Evolutionary conservation across 2,888 invertebrate genomes (phyloP).

Genomic region (Limenitis camilla): DNA sequence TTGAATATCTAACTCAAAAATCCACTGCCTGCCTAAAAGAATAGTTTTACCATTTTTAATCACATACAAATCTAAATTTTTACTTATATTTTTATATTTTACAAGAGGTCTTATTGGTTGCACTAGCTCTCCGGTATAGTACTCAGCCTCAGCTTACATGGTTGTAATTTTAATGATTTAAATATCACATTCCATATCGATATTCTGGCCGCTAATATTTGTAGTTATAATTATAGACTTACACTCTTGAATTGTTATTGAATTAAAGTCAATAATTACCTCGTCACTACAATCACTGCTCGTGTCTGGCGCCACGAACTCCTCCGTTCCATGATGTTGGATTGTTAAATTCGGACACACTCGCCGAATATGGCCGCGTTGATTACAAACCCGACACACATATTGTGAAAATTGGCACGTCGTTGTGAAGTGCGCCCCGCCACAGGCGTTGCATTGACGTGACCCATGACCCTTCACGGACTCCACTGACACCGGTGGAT

Average conservation of each 20-base stretch:
- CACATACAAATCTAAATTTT: background rate
- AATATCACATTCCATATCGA: no score
- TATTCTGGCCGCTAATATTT: no score
- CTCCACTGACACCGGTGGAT: no score
- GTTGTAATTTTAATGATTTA: no score
- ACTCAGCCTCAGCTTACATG: no score
- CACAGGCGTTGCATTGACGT: background rate
- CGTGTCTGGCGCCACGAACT: no score
- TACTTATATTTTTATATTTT: background rate
- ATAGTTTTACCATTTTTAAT: background rate
- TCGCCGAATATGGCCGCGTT: background rate
- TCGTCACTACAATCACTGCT: no score
- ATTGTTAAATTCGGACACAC: background rate
- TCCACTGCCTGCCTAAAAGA: constrained; percentile 4
- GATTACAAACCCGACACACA: background rate
- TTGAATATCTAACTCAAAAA: background rate
- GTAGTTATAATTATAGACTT: no score
- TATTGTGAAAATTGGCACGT: background rate
- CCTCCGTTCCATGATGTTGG: background rate
- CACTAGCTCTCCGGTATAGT: no score
- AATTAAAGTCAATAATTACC: no score
- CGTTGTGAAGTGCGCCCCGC: background rate
- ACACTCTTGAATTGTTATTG: no score
- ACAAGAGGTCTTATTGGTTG: background rate
- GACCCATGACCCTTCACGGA: no score